These are phyloP conservation scores for Aphodius granarius DNA, from an alignment of 2,888 invertebrate species.

Conservation along the genomic window DNA sequence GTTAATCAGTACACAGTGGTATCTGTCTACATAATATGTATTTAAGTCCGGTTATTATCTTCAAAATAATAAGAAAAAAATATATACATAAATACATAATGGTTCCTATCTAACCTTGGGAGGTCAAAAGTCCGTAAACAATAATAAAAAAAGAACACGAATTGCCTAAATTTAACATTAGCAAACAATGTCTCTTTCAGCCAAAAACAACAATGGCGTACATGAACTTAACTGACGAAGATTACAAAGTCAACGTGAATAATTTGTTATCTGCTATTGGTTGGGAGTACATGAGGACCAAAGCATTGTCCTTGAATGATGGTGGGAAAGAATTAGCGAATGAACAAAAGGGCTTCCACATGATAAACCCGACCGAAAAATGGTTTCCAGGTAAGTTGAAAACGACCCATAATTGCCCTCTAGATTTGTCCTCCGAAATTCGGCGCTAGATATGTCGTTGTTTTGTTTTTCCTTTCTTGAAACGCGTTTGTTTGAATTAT, in stretches of 20 bases:
- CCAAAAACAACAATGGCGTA: conserved; percentile 62
- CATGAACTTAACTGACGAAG: conserved; percentile 78
- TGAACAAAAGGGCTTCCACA: conserved; percentile 81
- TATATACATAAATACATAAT: too few relatives aligned
- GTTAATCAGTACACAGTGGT: too few relatives aligned
- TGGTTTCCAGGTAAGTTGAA: conserved; percentile 76
- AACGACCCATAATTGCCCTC: conserved; percentile 8
- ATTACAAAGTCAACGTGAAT: conserved; percentile 70
- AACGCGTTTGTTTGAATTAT: background rate
- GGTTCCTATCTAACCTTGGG: background rate
- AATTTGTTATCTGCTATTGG: conserved; percentile 79
- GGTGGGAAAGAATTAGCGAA: conserved; percentile 72
- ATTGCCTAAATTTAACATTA: background rate
- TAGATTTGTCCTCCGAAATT: background rate
- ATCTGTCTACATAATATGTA: too few relatives aligned
- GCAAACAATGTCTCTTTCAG: background rate
- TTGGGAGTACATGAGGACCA: conserved; percentile 79
- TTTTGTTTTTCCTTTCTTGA: background rate
- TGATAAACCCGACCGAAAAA: conserved; percentile 82
- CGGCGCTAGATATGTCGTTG: background rate
- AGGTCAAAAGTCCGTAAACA: background rate
- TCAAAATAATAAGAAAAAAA: background rate
- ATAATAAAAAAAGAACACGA: background rate
- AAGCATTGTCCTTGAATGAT: conserved; percentile 67
- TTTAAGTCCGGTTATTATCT: background rate